phyloP scores from a whole-genome alignment of 35 echinoderm and acorn worm genomes.

The Diadema setosum region DNA sequence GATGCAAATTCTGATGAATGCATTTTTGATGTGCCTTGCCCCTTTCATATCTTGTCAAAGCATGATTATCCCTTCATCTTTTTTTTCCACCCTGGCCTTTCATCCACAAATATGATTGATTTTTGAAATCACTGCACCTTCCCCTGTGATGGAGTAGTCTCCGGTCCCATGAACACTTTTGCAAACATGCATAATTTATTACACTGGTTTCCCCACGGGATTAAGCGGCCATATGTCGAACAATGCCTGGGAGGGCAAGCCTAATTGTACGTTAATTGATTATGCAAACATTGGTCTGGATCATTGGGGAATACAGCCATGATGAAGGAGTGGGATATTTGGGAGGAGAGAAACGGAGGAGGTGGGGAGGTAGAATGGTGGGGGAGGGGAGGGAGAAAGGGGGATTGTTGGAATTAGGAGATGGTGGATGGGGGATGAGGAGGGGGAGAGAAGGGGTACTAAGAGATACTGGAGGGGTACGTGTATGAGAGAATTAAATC shows the following conservation, averaged over 20 bases:
- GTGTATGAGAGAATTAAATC: not conserved
- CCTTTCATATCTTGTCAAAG: too few species aligned
- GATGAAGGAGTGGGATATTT: not conserved
- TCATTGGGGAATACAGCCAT: not conserved
- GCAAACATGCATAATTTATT: conserved; percentile 15
- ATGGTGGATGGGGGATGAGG: not conserved
- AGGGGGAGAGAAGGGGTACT: not conserved
- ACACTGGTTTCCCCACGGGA: not conserved
- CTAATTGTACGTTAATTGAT: conserved; percentile 8
- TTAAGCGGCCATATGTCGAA: not conserved
- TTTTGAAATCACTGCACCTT: not conserved
- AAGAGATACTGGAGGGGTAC: not conserved
- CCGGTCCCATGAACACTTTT: not conserved
- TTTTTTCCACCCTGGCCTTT: too few species aligned
- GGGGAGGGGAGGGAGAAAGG: not conserved
- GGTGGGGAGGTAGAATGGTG: not conserved
- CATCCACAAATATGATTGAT: not conserved
- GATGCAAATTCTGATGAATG: too few species aligned
- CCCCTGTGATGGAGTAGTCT: not conserved
- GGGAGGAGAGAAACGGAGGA: not conserved
- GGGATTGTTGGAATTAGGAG: not conserved
- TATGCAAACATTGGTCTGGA: not conserved
- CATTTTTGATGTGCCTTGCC: too few species aligned
- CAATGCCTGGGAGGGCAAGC: not conserved
- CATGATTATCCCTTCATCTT: too few species aligned